Conservation (phyloP, 2,797 vertebrate genomes). For the Trachurus trachurus region DNA sequence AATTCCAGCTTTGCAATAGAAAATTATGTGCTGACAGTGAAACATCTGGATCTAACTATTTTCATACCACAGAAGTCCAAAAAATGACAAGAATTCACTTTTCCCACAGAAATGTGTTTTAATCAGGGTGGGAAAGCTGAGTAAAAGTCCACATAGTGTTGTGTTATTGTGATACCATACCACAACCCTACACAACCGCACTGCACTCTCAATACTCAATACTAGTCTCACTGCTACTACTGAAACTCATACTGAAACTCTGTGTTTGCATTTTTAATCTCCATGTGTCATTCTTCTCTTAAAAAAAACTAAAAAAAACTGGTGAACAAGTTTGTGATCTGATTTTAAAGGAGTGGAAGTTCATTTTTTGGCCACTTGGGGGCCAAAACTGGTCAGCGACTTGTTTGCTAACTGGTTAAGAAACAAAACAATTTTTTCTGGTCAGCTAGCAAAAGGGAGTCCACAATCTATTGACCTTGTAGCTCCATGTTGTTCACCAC, state of each 20-base stretch:
- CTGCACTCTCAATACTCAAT: background rate
- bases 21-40: conserved; percentile 53
- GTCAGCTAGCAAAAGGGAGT: background rate
- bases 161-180: too few species aligned
- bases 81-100: conserved; percentile 44
- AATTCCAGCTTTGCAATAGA: conserved; percentile 34
- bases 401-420: too few species aligned
- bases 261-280: background rate
- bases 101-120: conserved; percentile 17
- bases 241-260: too few species aligned
- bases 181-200: background rate
- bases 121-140: conserved; percentile 39
- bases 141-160: conserved; percentile 10
- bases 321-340: background rate
- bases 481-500: too few species aligned
- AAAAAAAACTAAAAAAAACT: background rate
- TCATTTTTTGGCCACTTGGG: background rate
- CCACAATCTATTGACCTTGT: too few species aligned
- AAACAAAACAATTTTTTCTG: too few species aligned
- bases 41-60: conserved; percentile 29
- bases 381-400: too few species aligned
- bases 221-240: background rate
- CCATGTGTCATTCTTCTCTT: background rate
- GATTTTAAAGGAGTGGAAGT: background rate
- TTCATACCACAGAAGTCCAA: conserved; percentile 24